A percentile compares a stretch with the other conserved stretches of the same genome.
phyloP scores from a whole-genome alignment of 2,888 invertebrate genomes.

The Byasa hedistus region DNA sequence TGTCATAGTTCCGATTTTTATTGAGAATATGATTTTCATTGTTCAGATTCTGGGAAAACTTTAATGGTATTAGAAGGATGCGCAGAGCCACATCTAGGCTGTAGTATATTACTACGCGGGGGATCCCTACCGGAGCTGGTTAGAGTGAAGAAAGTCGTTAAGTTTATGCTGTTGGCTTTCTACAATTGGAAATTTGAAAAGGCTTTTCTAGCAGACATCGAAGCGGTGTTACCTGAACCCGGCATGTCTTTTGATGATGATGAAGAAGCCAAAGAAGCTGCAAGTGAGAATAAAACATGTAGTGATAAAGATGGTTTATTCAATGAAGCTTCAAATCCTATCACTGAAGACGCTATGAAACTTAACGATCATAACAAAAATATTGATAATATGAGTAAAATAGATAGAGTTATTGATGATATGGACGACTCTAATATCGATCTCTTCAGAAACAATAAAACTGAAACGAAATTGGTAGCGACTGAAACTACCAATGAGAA shows the following conservation, averaged over 20 bases:
- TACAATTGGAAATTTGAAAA: constrained; percentile 97
- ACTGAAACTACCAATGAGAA: constrained; percentile 29
- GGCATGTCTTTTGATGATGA: constrained; percentile 66
- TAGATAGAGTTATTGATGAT: constrained; percentile 13
- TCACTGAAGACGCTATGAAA: constrained; percentile 3
- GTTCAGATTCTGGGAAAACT: constrained; percentile 85
- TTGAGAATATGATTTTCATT: no score
- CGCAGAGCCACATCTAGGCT: constrained; percentile 89
- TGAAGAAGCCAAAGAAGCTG: constrained; percentile 32
- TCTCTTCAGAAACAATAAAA: constrained; percentile 19
- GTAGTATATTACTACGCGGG: constrained; percentile 93
- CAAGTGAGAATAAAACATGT: background rate
- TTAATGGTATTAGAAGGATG: constrained; percentile 97
- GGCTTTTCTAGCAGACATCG: constrained; percentile 94
- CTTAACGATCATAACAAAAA: constrained; percentile 3
- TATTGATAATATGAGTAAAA: background rate
- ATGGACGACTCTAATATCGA: constrained; percentile 29
- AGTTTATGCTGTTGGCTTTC: constrained; percentile 88
- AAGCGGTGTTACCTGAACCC: constrained; percentile 67
- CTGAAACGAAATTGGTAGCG: constrained; percentile 27
- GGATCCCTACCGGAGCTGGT: constrained; percentile 85
- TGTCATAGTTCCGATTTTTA: no score
- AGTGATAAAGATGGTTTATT: constrained; percentile 16
- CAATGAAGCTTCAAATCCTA: constrained; percentile 2
- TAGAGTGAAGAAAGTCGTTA: constrained; percentile 90